A percentile compares a stretch with the other conserved stretches of the same genome.
Conservation (phyloP, 2,797 vertebrate species). For the Threskiornis aethiopicus region DNA sequence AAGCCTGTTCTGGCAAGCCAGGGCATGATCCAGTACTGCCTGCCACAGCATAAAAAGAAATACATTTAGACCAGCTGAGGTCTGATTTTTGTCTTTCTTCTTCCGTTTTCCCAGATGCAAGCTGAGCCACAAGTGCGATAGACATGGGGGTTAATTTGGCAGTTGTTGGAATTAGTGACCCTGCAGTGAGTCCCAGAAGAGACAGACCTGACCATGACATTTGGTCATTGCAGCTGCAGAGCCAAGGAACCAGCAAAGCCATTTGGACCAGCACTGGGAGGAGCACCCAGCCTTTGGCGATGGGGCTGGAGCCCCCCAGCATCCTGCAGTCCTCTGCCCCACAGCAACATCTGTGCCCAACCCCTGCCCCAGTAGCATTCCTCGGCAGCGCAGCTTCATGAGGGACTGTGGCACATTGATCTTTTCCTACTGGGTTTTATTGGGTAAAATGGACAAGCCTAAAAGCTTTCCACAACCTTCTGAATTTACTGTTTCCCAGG, state of each 20-base stretch:
- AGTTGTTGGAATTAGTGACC: background rate
- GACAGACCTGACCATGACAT: background rate
- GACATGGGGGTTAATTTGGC: background rate
- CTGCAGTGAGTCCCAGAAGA: background rate
- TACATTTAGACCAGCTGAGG: fast-evolving
- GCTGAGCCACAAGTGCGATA: background rate
- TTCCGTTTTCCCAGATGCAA: background rate
- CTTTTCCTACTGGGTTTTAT: background rate
- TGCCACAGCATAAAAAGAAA: background rate
- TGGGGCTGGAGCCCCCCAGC: background rate
- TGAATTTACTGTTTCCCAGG: background rate
- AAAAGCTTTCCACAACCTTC: background rate
- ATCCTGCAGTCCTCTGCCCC: background rate
- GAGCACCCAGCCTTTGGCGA: background rate
- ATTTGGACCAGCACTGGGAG: background rate
- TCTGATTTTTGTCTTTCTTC: background rate
- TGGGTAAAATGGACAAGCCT: background rate
- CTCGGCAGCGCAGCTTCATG: fast-evolving
- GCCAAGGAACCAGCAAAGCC: background rate
- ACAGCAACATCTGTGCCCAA: background rate
- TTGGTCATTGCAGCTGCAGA: background rate
- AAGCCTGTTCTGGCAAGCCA: background rate
- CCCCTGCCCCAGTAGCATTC: background rate
- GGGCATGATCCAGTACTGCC: background rate
- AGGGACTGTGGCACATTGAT: background rate